Evolutionary conservation across 2,797 vertebrate genomes (phyloP).

Genomic region (Borostomias antarcticus): DNA sequence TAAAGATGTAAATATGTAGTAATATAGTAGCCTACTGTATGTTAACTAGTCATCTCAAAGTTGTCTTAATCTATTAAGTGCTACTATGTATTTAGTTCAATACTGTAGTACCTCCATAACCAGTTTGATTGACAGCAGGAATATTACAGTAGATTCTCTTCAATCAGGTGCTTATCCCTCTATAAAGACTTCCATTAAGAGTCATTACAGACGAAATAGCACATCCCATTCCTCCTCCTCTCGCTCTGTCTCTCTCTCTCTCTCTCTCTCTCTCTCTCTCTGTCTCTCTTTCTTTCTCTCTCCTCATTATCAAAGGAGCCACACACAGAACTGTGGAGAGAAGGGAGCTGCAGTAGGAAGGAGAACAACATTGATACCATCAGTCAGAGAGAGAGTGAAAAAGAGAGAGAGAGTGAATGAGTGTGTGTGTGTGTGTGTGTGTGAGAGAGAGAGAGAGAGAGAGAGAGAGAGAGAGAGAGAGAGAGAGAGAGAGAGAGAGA

Average conservation of each 20-base stretch:
- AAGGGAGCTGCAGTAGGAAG: neutral
- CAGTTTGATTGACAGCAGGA: neutral
- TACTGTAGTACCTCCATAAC: no score
- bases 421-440: conserved; percentile 8
- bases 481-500: no score
- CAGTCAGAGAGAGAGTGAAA: neutral
- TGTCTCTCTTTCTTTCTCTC: no score
- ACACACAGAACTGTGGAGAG: neutral
- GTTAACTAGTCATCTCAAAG: no score
- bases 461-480: no score
- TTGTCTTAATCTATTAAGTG: no score
- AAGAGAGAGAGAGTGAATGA: conserved; percentile 22
- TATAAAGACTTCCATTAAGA: conserved; percentile 14
- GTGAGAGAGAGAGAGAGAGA: neutral
- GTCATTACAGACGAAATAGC: neutral
- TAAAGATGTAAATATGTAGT: no score
- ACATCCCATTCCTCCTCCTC: neutral
- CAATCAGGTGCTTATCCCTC: conserved; percentile 5
- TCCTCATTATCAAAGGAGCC: neutral
- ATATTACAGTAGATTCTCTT: conserved; percentile 14
- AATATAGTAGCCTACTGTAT: no score
- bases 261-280: no score
- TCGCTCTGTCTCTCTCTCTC: no score
- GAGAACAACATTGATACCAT: neutral
- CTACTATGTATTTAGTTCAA: no score